Conservation (phyloP, 2,888 invertebrate species). For the Tromatobia lineatoria region DNA sequence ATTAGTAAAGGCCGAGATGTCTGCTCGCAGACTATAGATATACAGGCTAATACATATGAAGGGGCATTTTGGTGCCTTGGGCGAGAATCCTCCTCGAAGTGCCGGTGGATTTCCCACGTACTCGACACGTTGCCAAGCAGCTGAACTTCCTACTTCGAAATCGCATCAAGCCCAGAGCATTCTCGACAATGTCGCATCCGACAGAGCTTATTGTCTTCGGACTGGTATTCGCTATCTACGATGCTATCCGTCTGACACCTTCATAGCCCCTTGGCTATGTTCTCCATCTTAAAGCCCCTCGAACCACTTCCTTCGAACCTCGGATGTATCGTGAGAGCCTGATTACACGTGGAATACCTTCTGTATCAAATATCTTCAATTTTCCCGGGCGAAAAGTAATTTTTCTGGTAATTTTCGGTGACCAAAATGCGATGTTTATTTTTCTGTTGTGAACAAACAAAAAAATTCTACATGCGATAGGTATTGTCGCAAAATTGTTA, state of each 20-base stretch:
- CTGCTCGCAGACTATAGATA: conserved; percentile 55
- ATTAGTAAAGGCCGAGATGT: conserved; percentile 75
- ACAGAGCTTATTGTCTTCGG: conserved; percentile 66
- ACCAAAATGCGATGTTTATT: no score
- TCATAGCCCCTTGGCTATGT: conserved; percentile 15
- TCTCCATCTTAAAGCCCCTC: neutral
- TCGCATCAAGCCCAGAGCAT: conserved; percentile 70
- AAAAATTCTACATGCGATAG: no score
- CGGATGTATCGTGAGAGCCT: neutral
- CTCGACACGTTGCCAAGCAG: conserved; percentile 68
- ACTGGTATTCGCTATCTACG: conserved; percentile 34
- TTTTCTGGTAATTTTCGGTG: no score
- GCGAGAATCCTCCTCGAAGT: conserved; percentile 55
- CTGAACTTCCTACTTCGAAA: conserved; percentile 75
- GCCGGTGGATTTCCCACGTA: conserved; percentile 60
- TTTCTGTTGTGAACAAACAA: no score
- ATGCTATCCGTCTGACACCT: conserved; percentile 20
- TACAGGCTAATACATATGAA: conserved; percentile 41
- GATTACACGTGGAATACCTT: neutral
- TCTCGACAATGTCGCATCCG: conserved; percentile 63
- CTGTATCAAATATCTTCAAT: no score
- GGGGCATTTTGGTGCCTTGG: conserved; percentile 51
- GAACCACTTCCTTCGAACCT: neutral
- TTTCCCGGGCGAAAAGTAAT: no score
- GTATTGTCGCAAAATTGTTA: no score